Conservation (phyloP, 2,797 vertebrate species). For the Hypotaenidia philippensis region DNA sequence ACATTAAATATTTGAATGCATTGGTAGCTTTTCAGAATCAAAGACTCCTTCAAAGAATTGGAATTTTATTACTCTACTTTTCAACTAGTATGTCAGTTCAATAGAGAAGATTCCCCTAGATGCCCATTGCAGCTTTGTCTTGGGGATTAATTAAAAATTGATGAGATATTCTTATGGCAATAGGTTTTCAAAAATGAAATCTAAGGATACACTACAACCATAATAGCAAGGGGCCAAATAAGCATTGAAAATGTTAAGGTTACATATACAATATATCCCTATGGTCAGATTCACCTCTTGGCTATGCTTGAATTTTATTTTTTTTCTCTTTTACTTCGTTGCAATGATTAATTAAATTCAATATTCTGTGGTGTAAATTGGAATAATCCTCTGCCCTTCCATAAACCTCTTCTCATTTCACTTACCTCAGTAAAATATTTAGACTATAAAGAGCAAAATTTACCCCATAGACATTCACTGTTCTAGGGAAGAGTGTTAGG, state of each 20-base stretch:
- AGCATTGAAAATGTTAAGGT: neutral
- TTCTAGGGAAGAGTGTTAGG: neutral
- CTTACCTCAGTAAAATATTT: neutral
- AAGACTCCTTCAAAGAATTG: neutral
- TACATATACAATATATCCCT: neutral
- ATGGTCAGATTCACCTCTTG: neutral
- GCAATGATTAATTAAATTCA: neutral
- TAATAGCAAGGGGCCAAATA: neutral
- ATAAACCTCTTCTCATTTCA: neutral
- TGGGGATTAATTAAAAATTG: conserved; percentile 44
- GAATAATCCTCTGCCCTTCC: neutral
- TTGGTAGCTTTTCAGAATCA: neutral
- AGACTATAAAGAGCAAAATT: neutral
- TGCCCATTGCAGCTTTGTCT: neutral
- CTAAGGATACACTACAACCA: neutral
- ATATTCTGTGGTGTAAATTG: rapidly evolving
- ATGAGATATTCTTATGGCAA: neutral
- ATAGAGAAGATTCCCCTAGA: neutral
- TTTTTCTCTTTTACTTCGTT: neutral
- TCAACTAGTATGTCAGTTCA: neutral
- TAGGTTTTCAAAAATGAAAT: neutral
- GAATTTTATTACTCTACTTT: conserved; percentile 14
- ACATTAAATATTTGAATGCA: neutral
- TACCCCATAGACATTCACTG: rapidly evolving
- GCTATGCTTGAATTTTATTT: neutral